Conservation (phyloP, 2,888 invertebrate species). For the Entomobrya multifasciata region DNA sequence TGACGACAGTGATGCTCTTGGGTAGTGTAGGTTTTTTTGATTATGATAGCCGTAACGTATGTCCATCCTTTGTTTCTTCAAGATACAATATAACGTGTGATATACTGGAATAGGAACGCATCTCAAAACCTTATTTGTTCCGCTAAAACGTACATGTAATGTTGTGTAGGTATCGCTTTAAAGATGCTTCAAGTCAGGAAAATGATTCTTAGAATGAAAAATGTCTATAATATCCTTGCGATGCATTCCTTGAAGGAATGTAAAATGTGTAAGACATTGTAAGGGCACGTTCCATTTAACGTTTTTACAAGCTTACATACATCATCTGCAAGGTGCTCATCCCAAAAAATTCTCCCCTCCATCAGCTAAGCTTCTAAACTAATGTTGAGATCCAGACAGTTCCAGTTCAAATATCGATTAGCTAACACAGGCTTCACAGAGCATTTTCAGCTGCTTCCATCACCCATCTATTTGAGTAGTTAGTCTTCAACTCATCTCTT, state of each 20-base stretch:
- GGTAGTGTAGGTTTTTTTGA: background rate
- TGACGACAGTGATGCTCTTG: no score
- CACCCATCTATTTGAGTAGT: no score
- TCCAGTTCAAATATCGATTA: constrained; percentile 44
- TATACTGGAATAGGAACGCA: constrained; percentile 12
- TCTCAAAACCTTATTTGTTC: constrained; percentile 2
- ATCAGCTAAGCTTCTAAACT: no score
- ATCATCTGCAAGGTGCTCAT: no score
- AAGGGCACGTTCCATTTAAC: constrained; percentile 23
- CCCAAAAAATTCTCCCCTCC: no score
- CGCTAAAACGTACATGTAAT: background rate
- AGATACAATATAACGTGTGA: constrained; percentile 17
- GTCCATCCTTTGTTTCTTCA: constrained; percentile 38
- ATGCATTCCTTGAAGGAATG: constrained; percentile 13
- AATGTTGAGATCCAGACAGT: background rate
- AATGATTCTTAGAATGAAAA: background rate
- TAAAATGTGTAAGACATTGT: background rate
- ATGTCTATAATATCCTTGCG: background rate
- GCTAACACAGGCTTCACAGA: no score
- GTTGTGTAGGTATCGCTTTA: background rate
- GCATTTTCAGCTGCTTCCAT: no score
- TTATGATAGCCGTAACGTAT: background rate
- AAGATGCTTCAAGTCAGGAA: background rate
- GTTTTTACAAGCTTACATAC: background rate
- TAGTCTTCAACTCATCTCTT: background rate